Evolutionary conservation across 2,797 vertebrate genomes (phyloP), one percentile per base, ranked within the genome.

Genomic region (Sebastes melanostomus): DNA sequence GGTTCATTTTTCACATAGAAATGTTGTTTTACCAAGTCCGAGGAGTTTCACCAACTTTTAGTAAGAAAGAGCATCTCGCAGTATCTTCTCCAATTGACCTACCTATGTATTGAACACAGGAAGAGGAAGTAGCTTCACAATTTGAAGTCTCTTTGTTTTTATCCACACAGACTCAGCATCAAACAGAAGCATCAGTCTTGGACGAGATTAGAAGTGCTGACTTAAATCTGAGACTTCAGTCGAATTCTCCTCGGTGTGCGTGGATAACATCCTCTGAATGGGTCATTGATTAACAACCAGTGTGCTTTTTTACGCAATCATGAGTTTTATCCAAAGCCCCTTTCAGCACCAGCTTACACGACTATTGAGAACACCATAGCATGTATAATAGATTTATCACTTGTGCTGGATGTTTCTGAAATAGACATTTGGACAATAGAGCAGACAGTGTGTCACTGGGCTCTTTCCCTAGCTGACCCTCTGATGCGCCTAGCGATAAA

Each of bases 301-400:
- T 75, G 70, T 75, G 72, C 29, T 84, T 85, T 88, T 88, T 91
- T 81, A 80, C 34, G 14, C 62, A 81, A 72, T 85, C 60, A 12
- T 85, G 70, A 30, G 8, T 77, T 91, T 84, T n/a, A 82, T 84
- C 81, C 74, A 84, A 88, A 87, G 67, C 89, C 65, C 34, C 61
- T 89, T 87, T 90, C 69, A 88, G 72, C 72, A 62, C 54, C 80
- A 75, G 75, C 38, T 90, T 86, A 79, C 50, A 54, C 0, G 36
- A 63, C 72, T 80, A 70, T 74, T 80, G 72, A 85, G 79, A 83
- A 82, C 75, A 58, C 61, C 38, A 25, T 22, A 73, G 77, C 79
- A 76, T 73, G 66, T 75, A 66, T 78, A 83, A 87, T 80, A 85
- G 74, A 92, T 88, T 88, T 65, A 83, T 81, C 79, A 83, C 62